Base-by-base conservation (phyloP, 2,113 vertebrate species). In the Clupea harengus region DNA sequence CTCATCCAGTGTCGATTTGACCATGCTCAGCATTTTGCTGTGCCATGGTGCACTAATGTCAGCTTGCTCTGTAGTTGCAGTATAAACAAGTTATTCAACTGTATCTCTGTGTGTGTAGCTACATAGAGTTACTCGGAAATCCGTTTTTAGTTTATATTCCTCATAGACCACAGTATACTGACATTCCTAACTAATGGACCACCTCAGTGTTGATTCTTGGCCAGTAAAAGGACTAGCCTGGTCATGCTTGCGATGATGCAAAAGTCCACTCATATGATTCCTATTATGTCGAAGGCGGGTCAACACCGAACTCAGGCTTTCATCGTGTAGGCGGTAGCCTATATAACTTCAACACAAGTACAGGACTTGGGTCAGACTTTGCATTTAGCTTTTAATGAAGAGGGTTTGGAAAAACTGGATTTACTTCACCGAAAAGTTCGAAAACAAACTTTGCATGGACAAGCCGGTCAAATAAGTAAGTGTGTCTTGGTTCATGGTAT, bases 221-320 rank as follows among this genome's bases (percentile, higher is more conserved):
- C 72, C 72, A 78, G 32, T 32, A 39, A 5, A 78, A 78, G 72
- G 72, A 78, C 72, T 78, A 78, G 72, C 72, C 72, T 78, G 72
- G 17, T 78, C 72, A 78, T 78, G 72, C 72, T 32, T 78, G 28
- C 11, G 64, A 6, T 15, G 2, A 39, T 20, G 13, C 13, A 11
- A 25, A 15, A 13, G 72, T 32, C 28, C 32, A 11, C 64, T 78
- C 72, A 78, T 78, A 78, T 78, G 72, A 78, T 78, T 78, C 72
- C 28, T 78, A 78, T 78, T 78, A 78, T 22, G 20, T 20, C 28
- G 72, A 39, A 39, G 72, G 72, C 72, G 72, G 72, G 72, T 17
- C 72, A 32, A 13, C 22, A 28, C 28, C 10, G n/a, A 75, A 25
- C 32, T 8, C 25, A 0, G 67, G 28, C 28, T 32, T 75, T 9